Evolutionary conservation across 1,140 invertebrate species (phyloP).

Genomic region (Rhopalosiphum maidis): DNA sequence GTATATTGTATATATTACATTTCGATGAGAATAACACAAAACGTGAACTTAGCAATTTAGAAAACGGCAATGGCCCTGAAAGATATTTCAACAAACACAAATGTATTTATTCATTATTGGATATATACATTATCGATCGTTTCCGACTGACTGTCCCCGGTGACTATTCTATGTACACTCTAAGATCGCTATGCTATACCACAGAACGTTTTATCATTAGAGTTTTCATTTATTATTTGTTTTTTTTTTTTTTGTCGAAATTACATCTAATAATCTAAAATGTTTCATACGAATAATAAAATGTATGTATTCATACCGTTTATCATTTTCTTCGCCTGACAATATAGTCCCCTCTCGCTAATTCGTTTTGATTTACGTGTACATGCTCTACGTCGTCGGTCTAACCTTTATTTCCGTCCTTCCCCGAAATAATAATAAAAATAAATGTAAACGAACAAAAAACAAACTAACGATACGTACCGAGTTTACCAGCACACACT

Average conservation of each 20-base stretch:
- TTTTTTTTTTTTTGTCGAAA: background rate
- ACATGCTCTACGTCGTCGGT: background rate
- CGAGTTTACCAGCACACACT: background rate
- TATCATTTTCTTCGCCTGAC: background rate
- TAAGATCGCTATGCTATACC: background rate
- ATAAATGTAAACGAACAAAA: background rate
- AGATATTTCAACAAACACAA: background rate
- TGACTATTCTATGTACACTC: background rate
- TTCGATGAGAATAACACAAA: too few species aligned
- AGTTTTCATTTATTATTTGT: background rate
- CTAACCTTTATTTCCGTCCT: background rate
- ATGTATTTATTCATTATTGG: too few species aligned
- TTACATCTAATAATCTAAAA: background rate
- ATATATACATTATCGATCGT: background rate
- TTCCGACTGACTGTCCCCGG: background rate
- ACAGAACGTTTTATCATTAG: background rate
- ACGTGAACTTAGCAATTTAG: too few species aligned
- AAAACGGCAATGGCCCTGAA: too few species aligned
- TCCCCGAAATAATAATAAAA: slow-evolving; percentile 1
- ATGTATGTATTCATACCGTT: background rate
- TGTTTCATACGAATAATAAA: background rate
- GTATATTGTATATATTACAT: too few species aligned
- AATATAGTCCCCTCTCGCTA: background rate
- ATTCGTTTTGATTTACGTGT: slow-evolving; percentile 22
- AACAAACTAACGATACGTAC: background rate